phyloP scores from a whole-genome alignment of 2,888 invertebrate species.

The Meta bourneti region DNA sequence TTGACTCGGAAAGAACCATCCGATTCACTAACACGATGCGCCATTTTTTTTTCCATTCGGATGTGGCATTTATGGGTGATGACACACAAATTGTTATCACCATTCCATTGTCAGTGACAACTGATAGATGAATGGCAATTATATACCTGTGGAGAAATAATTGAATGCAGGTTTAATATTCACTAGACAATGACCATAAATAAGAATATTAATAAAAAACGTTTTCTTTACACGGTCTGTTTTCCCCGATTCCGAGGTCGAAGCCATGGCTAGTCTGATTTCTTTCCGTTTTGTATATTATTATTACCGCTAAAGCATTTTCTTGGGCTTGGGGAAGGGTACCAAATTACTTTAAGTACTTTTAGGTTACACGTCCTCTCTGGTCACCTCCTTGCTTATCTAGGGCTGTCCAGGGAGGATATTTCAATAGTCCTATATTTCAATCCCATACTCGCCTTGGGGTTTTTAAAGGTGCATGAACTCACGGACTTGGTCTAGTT shows the following conservation, averaged over 20 bases:
- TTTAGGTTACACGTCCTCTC: too few relatives aligned
- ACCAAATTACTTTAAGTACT: too few relatives aligned
- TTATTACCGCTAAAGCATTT: background rate
- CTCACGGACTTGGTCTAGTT: too few relatives aligned
- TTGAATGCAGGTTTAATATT: background rate
- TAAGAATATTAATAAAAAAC: conserved; percentile 6
- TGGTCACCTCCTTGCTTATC: too few relatives aligned
- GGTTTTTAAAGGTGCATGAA: too few relatives aligned
- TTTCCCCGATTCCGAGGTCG: conserved; percentile 25
- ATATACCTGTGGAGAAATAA: background rate
- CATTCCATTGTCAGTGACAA: conserved; percentile 25
- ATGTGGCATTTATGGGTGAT: background rate
- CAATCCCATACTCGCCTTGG: too few relatives aligned
- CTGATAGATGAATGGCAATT: background rate
- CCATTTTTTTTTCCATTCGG: too few relatives aligned
- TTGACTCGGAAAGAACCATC: too few relatives aligned
- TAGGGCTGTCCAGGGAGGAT: too few relatives aligned
- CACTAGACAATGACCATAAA: conserved; percentile 4
- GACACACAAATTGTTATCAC: background rate
- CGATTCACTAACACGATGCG: too few relatives aligned
- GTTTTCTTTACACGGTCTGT: conserved; percentile 16
- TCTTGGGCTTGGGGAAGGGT: too few relatives aligned
- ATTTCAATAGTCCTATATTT: too few relatives aligned
- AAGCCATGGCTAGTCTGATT: conserved; percentile 15
- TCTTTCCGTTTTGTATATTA: conserved; percentile 21